phyloP scores from a whole-genome alignment of 2,797 vertebrate species.

The Artibeus lituratus region DNA sequence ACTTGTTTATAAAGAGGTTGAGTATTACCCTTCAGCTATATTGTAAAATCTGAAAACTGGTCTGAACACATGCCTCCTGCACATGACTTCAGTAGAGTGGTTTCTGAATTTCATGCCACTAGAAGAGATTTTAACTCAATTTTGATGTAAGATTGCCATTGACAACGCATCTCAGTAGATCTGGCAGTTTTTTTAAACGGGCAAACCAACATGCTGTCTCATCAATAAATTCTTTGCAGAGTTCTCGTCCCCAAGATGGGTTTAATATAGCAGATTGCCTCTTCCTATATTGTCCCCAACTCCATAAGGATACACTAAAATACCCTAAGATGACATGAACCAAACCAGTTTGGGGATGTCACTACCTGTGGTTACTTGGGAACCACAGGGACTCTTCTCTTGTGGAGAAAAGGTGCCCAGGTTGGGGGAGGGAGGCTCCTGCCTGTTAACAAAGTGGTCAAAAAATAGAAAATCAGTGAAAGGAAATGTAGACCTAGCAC shows the following conservation, averaged over 20 bases:
- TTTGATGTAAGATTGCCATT: not conserved
- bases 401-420: not conserved
- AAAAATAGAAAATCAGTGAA: not conserved
- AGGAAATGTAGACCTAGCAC: not conserved
- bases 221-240: not conserved
- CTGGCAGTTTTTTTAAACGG: not conserved
- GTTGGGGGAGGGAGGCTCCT: not conserved
- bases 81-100: not conserved
- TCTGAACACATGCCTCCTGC: not conserved
- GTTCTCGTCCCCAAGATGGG: not conserved
- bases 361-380: not conserved
- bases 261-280: not conserved
- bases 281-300: not conserved
- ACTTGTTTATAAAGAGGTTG: not conserved
- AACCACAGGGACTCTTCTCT: not conserved
- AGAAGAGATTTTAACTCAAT: conserved; percentile 8
- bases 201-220: not conserved
- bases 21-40: not conserved
- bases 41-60: not conserved
- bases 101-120: not conserved
- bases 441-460: not conserved
- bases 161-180: not conserved
- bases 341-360: not conserved
- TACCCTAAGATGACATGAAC: not conserved
- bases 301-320: not conserved